Conservation (phyloP, 2,113 vertebrate species). For the Apus apus region DNA sequence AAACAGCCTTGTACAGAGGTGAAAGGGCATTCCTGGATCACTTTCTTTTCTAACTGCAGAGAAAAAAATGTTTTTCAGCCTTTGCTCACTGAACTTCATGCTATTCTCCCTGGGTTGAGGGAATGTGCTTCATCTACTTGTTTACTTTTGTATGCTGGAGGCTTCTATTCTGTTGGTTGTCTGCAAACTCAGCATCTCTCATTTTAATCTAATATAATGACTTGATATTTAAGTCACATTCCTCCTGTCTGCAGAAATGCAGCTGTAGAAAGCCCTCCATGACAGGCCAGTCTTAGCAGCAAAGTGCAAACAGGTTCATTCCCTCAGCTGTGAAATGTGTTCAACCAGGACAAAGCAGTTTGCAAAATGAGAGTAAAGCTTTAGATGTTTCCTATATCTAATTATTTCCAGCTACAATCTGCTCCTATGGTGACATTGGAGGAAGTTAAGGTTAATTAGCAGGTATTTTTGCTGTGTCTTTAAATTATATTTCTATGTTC, state of each 20-base stretch:
- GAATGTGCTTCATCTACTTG: background rate
- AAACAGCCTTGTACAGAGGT: background rate
- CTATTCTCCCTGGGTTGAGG: background rate
- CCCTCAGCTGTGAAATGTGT: background rate
- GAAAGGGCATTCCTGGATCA: background rate
- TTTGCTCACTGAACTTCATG: background rate
- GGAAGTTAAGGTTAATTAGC: background rate
- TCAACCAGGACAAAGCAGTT: background rate
- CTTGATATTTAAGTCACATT: background rate
- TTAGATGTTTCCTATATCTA: background rate
- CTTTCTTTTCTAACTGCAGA: background rate
- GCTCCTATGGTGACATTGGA: background rate
- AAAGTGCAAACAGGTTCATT: background rate
- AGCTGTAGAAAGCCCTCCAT: background rate
- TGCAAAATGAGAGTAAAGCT: background rate
- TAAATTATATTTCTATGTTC: background rate
- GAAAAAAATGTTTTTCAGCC: background rate
- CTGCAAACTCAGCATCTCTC: background rate
- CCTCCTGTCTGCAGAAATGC: fast-evolving
- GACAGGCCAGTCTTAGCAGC: background rate
- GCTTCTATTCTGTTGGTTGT: background rate
- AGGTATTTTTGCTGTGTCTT: background rate
- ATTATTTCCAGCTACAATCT: background rate
- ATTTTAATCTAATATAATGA: background rate
- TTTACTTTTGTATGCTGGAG: background rate